phyloP scores from a whole-genome alignment of 2,888 invertebrate genomes.

The Lasioglossum vierecki region DNA sequence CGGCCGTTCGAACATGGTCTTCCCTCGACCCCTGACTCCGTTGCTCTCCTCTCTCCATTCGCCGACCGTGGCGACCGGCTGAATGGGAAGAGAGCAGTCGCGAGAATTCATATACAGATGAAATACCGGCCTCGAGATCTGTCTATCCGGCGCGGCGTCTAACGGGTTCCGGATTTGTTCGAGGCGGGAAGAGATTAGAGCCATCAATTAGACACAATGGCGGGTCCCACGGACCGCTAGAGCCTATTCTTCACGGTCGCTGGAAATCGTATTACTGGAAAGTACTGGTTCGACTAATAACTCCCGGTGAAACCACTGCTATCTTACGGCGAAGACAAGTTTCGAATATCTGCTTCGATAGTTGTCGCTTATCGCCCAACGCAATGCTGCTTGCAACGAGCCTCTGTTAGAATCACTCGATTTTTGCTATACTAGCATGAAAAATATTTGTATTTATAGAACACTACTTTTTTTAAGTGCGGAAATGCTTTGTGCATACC shows the following conservation, averaged over 20 bases:
- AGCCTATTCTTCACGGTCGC: background rate
- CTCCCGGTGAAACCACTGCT: background rate
- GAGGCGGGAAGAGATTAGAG: background rate
- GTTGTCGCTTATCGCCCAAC: background rate
- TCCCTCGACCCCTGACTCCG: conserved; percentile 1
- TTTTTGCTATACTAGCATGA: background rate
- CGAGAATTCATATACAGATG: conserved; percentile 35
- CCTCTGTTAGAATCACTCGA: background rate
- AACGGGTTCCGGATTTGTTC: conserved; percentile 25
- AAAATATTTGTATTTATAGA: background rate
- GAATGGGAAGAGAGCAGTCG: conserved; percentile 33
- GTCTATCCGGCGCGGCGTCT: conserved; percentile 13
- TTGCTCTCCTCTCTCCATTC: conserved; percentile 4
- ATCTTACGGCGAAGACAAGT: background rate
- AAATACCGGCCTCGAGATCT: conserved; percentile 17
- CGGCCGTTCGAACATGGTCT: conserved; percentile 23
- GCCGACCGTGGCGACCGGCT: background rate
- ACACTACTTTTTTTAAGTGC: too few relatives aligned
- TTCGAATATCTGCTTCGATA: background rate
- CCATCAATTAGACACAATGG: background rate
- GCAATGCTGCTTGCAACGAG: background rate
- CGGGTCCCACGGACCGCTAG: background rate
- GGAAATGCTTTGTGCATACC: too few relatives aligned
- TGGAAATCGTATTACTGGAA: background rate
- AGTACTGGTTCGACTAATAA: background rate